These are phyloP conservation scores for Ashinkailepas kermadecensis DNA, from an alignment of 2,888 invertebrate genomes.

Conservation along the genomic window DNA sequence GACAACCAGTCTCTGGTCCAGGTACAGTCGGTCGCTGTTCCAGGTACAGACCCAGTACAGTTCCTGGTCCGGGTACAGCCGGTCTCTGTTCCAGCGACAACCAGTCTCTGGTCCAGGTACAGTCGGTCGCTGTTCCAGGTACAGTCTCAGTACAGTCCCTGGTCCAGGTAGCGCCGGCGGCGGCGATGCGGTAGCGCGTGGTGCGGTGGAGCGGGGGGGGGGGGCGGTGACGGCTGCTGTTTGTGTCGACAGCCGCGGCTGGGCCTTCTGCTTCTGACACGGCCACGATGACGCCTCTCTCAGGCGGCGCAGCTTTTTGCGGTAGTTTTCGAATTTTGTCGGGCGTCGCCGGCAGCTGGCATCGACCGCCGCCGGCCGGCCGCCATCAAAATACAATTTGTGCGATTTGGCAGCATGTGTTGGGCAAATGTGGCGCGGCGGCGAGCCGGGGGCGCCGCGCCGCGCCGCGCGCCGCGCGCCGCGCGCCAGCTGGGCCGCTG, in stretches of 20 bases:
- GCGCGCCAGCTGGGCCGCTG: not conserved
- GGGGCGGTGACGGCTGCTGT: not conserved
- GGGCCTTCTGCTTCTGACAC: not conserved
- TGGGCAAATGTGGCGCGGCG: not conserved
- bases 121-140: no score
- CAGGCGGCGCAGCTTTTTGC: not conserved
- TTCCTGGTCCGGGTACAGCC: no score
- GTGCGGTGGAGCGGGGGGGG: not conserved
- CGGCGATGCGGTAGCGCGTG: not conserved
- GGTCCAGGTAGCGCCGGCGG: not conserved
- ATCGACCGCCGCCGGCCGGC: not conserved
- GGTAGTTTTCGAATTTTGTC: not conserved
- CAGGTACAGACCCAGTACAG: no score
- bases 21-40: no score
- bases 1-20: no score
- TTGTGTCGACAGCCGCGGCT: not conserved
- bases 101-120: no score
- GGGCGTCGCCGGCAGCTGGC: not conserved
- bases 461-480: not conserved
- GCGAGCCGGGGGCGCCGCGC: no score
- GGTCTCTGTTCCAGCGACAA: no score
- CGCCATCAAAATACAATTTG: conserved; percentile 12
- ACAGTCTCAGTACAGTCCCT: no score
- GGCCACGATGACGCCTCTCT: conserved; percentile 1
- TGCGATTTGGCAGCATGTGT: conserved; percentile 4